These are phyloP conservation scores for Sesamia nonagrioides DNA, from an alignment of 1,140 invertebrate species.

Conservation along the genomic window DNA sequence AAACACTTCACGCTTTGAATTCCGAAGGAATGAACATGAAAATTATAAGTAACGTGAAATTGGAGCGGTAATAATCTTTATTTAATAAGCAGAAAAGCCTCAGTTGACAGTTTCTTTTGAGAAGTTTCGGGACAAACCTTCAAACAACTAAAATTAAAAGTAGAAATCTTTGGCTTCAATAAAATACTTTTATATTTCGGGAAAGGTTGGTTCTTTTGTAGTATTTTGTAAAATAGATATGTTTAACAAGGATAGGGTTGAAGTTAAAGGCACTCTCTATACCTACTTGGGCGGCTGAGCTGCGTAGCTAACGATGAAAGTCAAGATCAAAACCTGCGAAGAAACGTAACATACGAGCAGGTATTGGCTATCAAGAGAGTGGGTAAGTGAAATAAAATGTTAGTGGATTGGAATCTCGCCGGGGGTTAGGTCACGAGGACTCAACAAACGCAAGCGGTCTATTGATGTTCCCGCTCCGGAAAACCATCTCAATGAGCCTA, in stretches of 20 bases:
- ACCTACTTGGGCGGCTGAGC: background rate
- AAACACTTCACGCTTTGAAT: background rate
- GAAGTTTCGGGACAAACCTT: conserved; percentile 19
- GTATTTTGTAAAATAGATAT: background rate
- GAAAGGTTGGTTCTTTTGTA: background rate
- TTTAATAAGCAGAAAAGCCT: conserved; percentile 5
- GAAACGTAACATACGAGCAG: conserved; percentile 26
- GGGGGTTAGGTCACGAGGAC: conserved; percentile 47
- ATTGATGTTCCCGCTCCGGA: conserved; percentile 66
- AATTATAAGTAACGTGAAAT: background rate
- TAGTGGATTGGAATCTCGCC: conserved; percentile 63
- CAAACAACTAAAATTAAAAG: conserved; percentile 19
- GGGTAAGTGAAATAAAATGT: conserved; percentile 73
- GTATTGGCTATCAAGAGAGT: conserved; percentile 55
- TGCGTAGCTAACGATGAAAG: conserved; percentile 11
- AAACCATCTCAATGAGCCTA: conserved; percentile 57
- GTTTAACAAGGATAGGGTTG: background rate
- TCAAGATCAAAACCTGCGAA: conserved; percentile 15
- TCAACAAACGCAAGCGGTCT: conserved; percentile 56
- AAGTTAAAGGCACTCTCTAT: background rate
- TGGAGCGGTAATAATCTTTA: background rate
- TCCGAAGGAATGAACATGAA: background rate
- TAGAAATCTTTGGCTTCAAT: background rate
- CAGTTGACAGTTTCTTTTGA: conserved; percentile 4
- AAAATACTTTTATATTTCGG: conserved; percentile 24